Evolutionary conservation across 2,113 vertebrate genomes (phyloP).

Genomic region (Lucifuga dentata): DNA sequence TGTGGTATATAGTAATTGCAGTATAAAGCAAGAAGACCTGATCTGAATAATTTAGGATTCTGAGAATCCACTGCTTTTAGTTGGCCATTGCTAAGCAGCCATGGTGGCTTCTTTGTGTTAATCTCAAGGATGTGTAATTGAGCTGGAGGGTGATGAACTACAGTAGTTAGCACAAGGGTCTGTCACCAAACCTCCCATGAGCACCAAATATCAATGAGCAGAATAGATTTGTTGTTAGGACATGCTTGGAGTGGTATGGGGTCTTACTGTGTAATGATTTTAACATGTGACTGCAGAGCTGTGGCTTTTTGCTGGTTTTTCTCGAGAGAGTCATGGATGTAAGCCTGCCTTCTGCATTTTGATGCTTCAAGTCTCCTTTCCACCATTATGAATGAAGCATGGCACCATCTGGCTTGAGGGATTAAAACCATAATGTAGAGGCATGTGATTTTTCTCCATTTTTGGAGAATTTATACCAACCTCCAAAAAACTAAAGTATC

Average conservation of each 20-base stretch:
- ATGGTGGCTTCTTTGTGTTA: constrained; percentile 45
- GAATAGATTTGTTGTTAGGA: constrained; percentile 42
- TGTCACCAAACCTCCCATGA: constrained; percentile 54
- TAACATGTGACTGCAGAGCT: constrained; percentile 53
- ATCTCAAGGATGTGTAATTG: constrained; percentile 65
- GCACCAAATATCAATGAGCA: constrained; percentile 32
- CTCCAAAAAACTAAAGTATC: constrained; percentile 38
- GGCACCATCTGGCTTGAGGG: constrained; percentile 44
- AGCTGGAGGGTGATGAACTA: constrained; percentile 43
- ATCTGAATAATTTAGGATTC: constrained; percentile 53
- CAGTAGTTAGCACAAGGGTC: constrained; percentile 37
- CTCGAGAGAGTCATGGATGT: constrained; percentile 47
- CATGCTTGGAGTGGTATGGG: constrained; percentile 39
- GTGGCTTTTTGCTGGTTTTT: constrained; percentile 61
- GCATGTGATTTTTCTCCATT: constrained; percentile 45
- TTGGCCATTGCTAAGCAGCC: constrained; percentile 36
- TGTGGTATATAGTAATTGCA: constrained; percentile 66
- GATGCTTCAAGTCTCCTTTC: constrained; percentile 57
- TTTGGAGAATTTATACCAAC: constrained; percentile 14
- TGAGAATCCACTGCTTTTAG: constrained; percentile 55
- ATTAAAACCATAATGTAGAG: constrained; percentile 46
- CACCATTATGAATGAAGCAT: constrained; percentile 60
- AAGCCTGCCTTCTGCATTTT: constrained; percentile 36
- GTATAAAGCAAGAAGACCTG: constrained; percentile 44
- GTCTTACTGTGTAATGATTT: constrained; percentile 57